Evolutionary conservation across 2,113 vertebrate species (phyloP).

Genomic region (Formicarius rufipectus): DNA sequence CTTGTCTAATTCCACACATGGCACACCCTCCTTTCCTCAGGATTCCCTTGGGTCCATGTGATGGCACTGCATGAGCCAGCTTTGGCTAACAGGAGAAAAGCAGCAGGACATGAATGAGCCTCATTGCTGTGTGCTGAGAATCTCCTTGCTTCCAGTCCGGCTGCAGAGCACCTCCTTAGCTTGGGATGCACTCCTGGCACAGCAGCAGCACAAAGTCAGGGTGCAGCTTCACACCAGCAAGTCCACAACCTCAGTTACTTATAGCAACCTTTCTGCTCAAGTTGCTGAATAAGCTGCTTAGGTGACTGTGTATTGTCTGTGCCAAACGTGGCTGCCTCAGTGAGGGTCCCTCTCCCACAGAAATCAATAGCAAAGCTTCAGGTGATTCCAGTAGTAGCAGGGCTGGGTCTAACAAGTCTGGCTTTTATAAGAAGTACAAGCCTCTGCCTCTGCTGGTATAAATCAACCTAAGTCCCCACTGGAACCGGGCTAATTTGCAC

Average conservation of each 20-base stretch:
- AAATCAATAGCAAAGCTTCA: neutral
- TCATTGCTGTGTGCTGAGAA: neutral
- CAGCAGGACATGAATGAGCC: neutral
- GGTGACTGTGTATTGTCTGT: rapidly evolving
- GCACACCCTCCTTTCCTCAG: neutral
- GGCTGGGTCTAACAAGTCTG: neutral
- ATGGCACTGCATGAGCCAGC: neutral
- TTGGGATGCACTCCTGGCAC: rapidly evolving
- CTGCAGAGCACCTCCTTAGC: neutral
- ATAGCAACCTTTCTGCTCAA: neutral
- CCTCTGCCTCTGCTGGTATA: neutral
- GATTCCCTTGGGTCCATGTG: neutral
- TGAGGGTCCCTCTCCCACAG: neutral
- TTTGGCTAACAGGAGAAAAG: neutral
- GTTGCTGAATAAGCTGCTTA: neutral
- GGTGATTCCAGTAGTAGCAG: neutral
- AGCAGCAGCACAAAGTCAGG: neutral
- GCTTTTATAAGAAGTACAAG: slow-evolving; percentile 7
- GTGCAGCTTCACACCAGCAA: neutral
- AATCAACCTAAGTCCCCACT: slow-evolving; percentile 37
- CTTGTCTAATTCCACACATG: rapidly evolving
- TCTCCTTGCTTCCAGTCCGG: neutral
- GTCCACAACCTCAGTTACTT: neutral
- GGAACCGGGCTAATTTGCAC: slow-evolving; percentile 56
- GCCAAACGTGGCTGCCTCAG: neutral